Evolutionary conservation across 2,888 invertebrate genomes (phyloP).

Genomic region (Ferrisia virgata): DNA sequence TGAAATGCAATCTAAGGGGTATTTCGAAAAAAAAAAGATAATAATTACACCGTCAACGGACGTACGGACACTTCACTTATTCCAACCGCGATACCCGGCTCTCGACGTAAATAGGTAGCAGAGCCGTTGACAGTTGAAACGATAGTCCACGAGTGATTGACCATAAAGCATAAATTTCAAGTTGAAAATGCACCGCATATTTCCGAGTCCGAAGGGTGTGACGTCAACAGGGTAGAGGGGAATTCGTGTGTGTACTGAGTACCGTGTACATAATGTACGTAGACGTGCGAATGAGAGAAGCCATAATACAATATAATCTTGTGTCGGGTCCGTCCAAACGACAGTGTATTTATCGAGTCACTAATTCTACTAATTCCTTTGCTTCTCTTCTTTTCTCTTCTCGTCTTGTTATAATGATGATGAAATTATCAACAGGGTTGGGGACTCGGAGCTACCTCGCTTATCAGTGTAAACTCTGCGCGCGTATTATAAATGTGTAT

Average conservation of each 20-base stretch:
- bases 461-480: background rate
- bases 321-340: background rate
- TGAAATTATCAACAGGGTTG: background rate
- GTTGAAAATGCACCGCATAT: background rate
- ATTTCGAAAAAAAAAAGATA: background rate
- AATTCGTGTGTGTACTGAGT: no score
- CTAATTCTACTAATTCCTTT: background rate
- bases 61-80: background rate
- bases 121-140: background rate
- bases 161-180: background rate
- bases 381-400: no score
- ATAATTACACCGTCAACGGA: no score
- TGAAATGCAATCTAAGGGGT: no score
- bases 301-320: background rate
- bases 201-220: background rate
- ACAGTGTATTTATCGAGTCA: background rate
- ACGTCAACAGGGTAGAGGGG: background rate
- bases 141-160: background rate
- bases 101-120: background rate
- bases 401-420: background rate
- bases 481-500: background rate
- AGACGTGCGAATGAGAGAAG: no score
- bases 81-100: background rate
- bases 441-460: background rate
- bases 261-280: no score